These are phyloP conservation scores for Isaurus tuberculatus DNA, from an alignment of 92 coral and sea anemone species.

Conservation along the genomic window DNA sequence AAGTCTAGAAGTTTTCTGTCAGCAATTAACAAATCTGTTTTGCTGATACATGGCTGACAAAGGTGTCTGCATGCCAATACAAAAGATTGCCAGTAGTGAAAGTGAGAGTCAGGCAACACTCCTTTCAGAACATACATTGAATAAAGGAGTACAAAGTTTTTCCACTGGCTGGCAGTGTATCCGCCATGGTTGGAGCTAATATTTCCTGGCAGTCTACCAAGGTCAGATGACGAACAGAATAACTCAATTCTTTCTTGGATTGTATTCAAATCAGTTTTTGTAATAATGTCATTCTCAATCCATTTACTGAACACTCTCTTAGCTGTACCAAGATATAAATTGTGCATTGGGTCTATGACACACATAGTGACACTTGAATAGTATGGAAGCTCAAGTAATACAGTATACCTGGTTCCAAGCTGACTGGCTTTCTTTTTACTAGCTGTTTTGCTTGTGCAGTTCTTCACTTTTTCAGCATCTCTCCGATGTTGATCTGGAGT, in stretches of 20 bases:
- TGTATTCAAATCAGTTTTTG: conserved; percentile 21
- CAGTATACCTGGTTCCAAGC: conserved; percentile 47
- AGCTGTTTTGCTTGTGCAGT: conserved; percentile 45
- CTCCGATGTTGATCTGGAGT: conserved; percentile 31
- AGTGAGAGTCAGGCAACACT: not conserved
- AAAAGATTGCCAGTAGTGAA: not conserved
- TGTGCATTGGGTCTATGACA: conserved; percentile 55
- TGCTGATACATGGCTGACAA: not conserved
- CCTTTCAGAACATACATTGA: not conserved
- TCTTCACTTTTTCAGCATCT: conserved; percentile 16
- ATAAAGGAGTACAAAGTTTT: not conserved
- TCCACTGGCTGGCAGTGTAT: not conserved
- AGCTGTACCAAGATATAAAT: conserved; percentile 50
- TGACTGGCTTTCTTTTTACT: conserved; percentile 39
- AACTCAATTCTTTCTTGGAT: conserved; percentile 15
- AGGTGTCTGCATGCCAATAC: not conserved
- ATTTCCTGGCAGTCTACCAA: not conserved
- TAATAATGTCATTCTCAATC: conserved; percentile 22
- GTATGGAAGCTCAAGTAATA: conserved; percentile 46
- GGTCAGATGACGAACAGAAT: not conserved
- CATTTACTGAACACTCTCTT: conserved; percentile 40
- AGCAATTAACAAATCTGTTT: not conserved
- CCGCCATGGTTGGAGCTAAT: not conserved
- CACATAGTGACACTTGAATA: conserved; percentile 45
- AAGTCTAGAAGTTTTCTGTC: not conserved